Conservation (phyloP, 1,140 invertebrate species). For the Drosophila neocordata region DNA sequence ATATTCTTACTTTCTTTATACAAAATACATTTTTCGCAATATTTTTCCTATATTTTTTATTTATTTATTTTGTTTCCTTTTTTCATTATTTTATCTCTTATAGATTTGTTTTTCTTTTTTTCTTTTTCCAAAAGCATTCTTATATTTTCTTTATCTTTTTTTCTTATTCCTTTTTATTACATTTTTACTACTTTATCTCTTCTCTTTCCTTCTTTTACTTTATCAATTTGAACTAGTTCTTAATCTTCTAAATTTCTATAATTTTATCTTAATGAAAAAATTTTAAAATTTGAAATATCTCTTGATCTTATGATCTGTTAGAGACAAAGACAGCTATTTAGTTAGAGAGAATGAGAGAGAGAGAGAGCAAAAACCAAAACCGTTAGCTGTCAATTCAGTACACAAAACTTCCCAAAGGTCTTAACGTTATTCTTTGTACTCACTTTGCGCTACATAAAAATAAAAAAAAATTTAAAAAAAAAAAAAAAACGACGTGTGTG, state of each 20-base stretch:
- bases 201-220: too few relatives aligned
- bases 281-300: neutral
- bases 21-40: too few relatives aligned
- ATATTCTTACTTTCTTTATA: too few relatives aligned
- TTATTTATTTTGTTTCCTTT: too few relatives aligned
- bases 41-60: too few relatives aligned
- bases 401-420: slow-evolving; percentile 12
- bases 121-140: too few relatives aligned
- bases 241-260: neutral
- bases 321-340: neutral
- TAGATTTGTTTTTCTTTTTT: too few relatives aligned
- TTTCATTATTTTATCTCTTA: too few relatives aligned
- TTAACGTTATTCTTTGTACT: slow-evolving; percentile 19
- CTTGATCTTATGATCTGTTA: too few relatives aligned
- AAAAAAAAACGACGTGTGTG: neutral
- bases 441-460: slow-evolving; percentile 47
- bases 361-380: neutral
- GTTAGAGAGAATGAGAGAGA: neutral
- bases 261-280: neutral
- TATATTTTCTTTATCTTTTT: too few relatives aligned
- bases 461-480: neutral
- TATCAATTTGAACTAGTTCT: neutral
- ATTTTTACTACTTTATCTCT: too few relatives aligned
- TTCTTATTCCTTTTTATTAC: too few relatives aligned
- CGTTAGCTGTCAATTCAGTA: slow-evolving; percentile 13